Percentiles rank a stretch among this genome's conserved stretches.
Evolutionary conservation across 2,888 invertebrate species (phyloP).

Genomic region (Chrysolina oricalcia): DNA sequence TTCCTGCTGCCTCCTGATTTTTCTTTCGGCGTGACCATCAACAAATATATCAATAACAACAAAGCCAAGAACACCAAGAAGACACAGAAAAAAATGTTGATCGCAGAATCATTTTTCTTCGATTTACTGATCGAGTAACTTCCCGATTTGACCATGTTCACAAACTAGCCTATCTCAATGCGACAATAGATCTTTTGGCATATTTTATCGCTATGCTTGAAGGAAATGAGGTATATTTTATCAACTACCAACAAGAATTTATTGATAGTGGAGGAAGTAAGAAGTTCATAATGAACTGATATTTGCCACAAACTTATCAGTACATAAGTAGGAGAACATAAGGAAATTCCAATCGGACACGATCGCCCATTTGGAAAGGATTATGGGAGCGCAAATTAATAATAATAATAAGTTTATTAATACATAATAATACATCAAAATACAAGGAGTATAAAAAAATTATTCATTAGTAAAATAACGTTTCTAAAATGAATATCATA

Average conservation of each 20-base stretch:
- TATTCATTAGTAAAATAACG: too few relatives aligned
- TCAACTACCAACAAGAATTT: background rate
- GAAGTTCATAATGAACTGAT: background rate
- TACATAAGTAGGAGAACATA: too few relatives aligned
- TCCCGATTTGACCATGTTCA: conserved; percentile 23
- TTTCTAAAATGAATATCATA: too few relatives aligned
- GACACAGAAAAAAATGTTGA: conserved; percentile 52
- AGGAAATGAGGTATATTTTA: conserved; percentile 17
- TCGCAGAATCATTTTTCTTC: conserved; percentile 39
- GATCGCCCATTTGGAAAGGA: too few relatives aligned
- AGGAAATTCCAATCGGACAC: too few relatives aligned
- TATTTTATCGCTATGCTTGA: background rate
- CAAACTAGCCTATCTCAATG: background rate
- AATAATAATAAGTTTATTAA: too few relatives aligned
- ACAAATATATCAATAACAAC: conserved; percentile 48
- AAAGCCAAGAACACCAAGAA: conserved; percentile 51
- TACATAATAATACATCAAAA: too few relatives aligned
- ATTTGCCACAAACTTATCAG: background rate
- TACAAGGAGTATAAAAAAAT: too few relatives aligned
- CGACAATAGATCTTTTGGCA: background rate
- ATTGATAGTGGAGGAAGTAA: conserved; percentile 8
- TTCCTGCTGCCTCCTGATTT: background rate
- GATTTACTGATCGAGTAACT: conserved; percentile 20
- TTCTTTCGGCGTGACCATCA: conserved; percentile 23
- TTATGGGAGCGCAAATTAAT: too few relatives aligned